Base-by-base conservation (phyloP, 2,888 invertebrate species). In the Sympetrum striolatum region DNA sequence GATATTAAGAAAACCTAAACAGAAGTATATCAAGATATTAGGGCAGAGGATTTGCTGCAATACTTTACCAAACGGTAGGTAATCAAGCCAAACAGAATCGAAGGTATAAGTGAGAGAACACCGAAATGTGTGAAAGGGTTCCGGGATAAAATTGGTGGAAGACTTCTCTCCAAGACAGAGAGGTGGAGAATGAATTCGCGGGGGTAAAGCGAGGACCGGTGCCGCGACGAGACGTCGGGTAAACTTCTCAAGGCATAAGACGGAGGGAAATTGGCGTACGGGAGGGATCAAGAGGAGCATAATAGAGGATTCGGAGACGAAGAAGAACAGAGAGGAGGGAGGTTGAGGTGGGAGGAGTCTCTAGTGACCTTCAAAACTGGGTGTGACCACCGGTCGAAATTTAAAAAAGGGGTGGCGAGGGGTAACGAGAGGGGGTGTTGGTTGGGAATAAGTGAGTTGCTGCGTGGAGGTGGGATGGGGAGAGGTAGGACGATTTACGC, bases 341-440 rank as follows among this genome's bases (percentile, higher is more conserved):
- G 81, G 81, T 81, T 18, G n/a, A 31, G 25, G 53, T 48, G 48
- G 82, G 73, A 79, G 90, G 44, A 90, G 73, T 37, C 73, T 44
- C n/a, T 31, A 10, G 80, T 82, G 90, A 44, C 90, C 90, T 90
- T 90, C 90, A 73, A 64, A 82, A 82, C 64, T 90, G 90, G 90
- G 90, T 90, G 90, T 90, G 86, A 86, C 86, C 86, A 86, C 86
- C 86, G 86, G 86, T 86, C 86, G 86, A 86, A 86, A 86, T 86
- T 64, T n/a, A 60, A 86, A 86, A 82, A 73, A 73, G 25, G 73
- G 73, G 73, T 25, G 73, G 31, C 25, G 25, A 73, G 25, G 58
- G 53, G 58, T 8, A 81, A 48, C 22, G 48, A 81, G 53, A 81
- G 35, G 82, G 31, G 82, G 44, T 48, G 53, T 44, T 44, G 81